Evolutionary conservation across 2,888 invertebrate genomes (phyloP).

Genomic region (Thalpophila matura): DNA sequence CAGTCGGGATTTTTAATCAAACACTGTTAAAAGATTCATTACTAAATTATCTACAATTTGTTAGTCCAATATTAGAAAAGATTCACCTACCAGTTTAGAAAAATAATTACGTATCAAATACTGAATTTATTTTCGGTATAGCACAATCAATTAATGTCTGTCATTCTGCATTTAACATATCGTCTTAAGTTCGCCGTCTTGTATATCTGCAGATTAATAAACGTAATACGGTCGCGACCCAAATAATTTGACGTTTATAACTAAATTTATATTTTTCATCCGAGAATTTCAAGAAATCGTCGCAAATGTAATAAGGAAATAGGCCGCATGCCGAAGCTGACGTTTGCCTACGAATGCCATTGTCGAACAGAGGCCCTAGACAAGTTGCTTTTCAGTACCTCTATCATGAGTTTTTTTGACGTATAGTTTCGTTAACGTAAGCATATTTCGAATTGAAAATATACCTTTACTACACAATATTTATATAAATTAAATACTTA

Average conservation of each 20-base stretch:
- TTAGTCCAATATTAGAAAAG: conserved; percentile 29
- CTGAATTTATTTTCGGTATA: conserved; percentile 27
- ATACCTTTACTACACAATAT: too few species aligned
- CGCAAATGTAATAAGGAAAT: conserved; percentile 42
- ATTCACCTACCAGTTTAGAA: conserved; percentile 30
- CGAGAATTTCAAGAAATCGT: conserved; percentile 25
- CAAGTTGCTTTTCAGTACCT: too few species aligned
- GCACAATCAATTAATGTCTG: conserved; percentile 37
- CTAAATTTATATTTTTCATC: conserved; percentile 39
- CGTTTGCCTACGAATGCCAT: background rate
- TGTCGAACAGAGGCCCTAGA: too few species aligned
- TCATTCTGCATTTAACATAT: conserved; percentile 23
- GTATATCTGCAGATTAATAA: conserved; percentile 39
- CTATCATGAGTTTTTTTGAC: too few species aligned
- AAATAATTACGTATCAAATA: conserved; percentile 40
- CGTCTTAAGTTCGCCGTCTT: conserved; percentile 35
- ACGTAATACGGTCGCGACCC: conserved; percentile 35
- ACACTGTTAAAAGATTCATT: conserved; percentile 11
- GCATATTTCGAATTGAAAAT: too few species aligned
- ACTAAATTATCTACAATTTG: conserved; percentile 10
- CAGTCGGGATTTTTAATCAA: background rate
- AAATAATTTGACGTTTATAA: conserved; percentile 43
- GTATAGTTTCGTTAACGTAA: too few species aligned
- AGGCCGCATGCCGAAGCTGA: conserved; percentile 6
- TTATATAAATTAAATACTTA: too few species aligned